Conservation (phyloP, 2,888 invertebrate species). For the Tolmerus cingulatus region DNA sequence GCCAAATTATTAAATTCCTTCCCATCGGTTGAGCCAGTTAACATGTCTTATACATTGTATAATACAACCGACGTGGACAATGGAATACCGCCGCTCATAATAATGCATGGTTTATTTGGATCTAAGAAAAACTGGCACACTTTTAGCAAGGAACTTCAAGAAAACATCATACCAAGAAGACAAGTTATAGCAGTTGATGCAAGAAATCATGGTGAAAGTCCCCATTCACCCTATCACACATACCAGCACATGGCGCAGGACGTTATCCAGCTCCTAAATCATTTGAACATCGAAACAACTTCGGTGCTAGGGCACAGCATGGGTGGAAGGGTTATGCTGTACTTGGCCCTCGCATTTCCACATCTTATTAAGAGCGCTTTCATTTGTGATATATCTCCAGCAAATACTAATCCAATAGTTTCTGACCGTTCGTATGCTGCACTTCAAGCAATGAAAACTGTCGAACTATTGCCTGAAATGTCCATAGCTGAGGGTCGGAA, state of each 20-base stretch:
- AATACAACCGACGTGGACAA: constrained; percentile 64
- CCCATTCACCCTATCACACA: constrained; percentile 76
- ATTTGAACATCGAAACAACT: constrained; percentile 71
- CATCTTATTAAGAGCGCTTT: constrained; percentile 72
- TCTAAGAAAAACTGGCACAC: constrained; percentile 88
- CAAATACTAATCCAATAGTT: constrained; percentile 65
- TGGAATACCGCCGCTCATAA: constrained; percentile 72
- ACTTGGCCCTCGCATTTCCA: constrained; percentile 76
- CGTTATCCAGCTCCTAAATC: constrained; percentile 71
- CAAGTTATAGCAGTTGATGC: constrained; percentile 82
- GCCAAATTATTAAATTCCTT: neutral
- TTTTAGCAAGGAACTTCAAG: constrained; percentile 74
- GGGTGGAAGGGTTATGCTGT: constrained; percentile 94
- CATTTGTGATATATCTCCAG: constrained; percentile 75
- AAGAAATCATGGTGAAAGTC: constrained; percentile 95
- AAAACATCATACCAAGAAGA: constrained; percentile 64
- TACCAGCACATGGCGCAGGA: constrained; percentile 83
- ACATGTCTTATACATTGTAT: constrained; percentile 74
- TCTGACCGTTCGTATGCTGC: constrained; percentile 62
- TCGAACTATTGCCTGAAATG: constrained; percentile 69
- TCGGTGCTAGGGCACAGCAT: constrained; percentile 90
- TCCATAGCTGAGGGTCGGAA: constrained; percentile 76
- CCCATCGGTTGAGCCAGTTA: constrained; percentile 63
- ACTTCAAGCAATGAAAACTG: constrained; percentile 72
- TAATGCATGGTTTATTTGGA: constrained; percentile 88